These are phyloP conservation scores for Balearica regulorum DNA, from an alignment of 2,797 vertebrate species.

Conservation along the genomic window DNA sequence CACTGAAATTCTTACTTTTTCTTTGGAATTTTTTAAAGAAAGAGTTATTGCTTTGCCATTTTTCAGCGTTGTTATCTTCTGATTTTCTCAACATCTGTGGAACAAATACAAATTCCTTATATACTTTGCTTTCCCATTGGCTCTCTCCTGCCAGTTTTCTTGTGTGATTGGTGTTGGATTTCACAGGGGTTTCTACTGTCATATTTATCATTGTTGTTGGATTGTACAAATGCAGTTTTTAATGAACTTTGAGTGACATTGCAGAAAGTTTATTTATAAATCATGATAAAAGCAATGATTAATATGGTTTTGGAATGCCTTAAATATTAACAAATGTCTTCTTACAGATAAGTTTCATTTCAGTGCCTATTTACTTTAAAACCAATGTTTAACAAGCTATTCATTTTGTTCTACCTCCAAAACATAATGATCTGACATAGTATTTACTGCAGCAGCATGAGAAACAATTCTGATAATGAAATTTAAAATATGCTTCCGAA, in stretches of 20 bases:
- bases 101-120: not conserved
- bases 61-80: not conserved
- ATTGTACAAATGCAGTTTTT: not conserved
- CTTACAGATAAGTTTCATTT: not conserved
- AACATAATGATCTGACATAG: not conserved
- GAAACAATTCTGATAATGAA: conserved; percentile 31
- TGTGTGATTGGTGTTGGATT: not conserved
- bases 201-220: not conserved
- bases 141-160: not conserved
- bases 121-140: not conserved
- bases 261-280: not conserved
- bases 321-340: not conserved
- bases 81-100: not conserved
- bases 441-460: conserved; percentile 23
- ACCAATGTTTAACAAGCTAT: conserved; percentile 33
- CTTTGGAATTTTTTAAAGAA: not conserved
- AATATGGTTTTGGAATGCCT: not conserved
- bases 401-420: conserved; percentile 4
- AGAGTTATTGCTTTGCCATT: not conserved
- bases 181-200: not conserved
- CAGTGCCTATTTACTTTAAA: conserved; percentile 3
- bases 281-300: not conserved
- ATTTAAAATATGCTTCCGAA: conserved; percentile 47
- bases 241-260: conserved; percentile 1
- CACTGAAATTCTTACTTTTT: not conserved